A percentile compares a stretch with the other conserved stretches of the same genome.
Evolutionary conservation across 2,113 vertebrate genomes (phyloP).

Genomic region (Camarhynchus parvulus): DNA sequence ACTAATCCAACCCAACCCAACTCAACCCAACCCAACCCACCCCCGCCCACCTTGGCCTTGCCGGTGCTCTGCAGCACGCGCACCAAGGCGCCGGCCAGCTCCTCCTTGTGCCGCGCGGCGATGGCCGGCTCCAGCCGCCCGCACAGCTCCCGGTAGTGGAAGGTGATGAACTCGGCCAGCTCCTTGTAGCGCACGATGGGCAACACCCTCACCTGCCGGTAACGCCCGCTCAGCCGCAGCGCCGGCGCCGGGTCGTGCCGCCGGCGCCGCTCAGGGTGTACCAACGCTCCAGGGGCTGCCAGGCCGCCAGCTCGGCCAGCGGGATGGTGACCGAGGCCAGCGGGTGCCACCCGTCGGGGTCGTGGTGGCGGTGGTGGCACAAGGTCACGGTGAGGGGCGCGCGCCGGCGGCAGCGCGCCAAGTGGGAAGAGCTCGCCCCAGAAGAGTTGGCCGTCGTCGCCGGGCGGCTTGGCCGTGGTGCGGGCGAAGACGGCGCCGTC

Average conservation of each 20-base stretch:
- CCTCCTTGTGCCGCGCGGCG: neutral
- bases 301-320: no score
- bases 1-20: neutral
- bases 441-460: neutral
- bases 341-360: neutral
- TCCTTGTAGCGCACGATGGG: neutral
- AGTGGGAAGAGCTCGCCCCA: neutral
- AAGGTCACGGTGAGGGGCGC: neutral
- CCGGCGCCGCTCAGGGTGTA: no score
- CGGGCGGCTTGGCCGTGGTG: neutral
- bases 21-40: neutral
- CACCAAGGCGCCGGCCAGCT: neutral
- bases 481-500: neutral
- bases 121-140: neutral
- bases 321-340: no score
- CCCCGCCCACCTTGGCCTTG: neutral
- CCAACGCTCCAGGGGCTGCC: no score
- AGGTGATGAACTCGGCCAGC: neutral
- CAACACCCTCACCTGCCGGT: neutral
- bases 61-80: neutral
- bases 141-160: neutral
- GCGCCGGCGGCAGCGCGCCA: neutral
- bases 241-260: neutral
- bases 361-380: neutral
- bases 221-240: neutral